These are phyloP conservation scores for Ectemnius continuus DNA, from an alignment of 2,888 invertebrate genomes.

Conservation along the genomic window DNA sequence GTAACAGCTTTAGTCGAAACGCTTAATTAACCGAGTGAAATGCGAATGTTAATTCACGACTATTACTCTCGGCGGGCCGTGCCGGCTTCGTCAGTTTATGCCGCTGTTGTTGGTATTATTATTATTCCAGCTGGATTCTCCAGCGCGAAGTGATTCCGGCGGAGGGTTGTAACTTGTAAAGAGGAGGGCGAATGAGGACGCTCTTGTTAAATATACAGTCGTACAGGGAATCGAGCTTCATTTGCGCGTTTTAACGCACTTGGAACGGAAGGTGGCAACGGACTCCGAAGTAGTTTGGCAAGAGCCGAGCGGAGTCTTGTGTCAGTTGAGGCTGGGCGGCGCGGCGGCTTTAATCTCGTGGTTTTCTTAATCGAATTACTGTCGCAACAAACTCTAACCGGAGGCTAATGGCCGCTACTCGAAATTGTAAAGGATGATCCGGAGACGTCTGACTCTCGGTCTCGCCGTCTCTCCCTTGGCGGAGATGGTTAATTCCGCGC, in stretches of 20 bases:
- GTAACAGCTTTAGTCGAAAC: too few relatives aligned
- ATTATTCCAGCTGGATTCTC: conserved; percentile 16
- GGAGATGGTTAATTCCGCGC: background rate
- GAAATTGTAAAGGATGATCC: conserved; percentile 9
- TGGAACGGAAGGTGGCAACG: too few relatives aligned
- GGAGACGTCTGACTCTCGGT: background rate
- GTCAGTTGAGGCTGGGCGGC: conserved; percentile 5
- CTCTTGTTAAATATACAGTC: too few relatives aligned
- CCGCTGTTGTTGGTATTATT: conserved; percentile 3
- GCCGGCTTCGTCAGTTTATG: too few relatives aligned
- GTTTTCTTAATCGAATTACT: conserved; percentile 37
- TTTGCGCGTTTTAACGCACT: too few relatives aligned
- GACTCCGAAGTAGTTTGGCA: background rate
- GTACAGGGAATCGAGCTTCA: too few relatives aligned
- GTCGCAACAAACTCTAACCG: conserved; percentile 12
- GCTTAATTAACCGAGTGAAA: too few relatives aligned
- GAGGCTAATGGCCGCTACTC: background rate
- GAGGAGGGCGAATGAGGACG: background rate
- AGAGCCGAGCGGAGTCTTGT: background rate
- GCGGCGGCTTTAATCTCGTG: conserved; percentile 29
- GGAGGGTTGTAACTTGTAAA: background rate
- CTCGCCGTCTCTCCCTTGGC: too few relatives aligned
- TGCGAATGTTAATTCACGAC: too few relatives aligned
- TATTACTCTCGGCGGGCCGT: too few relatives aligned
- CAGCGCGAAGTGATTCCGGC: too few relatives aligned